Evolutionary conservation across 2,797 vertebrate species (phyloP), one percentile per base, ranked within the genome.

Genomic region (Girardinus metallicus): DNA sequence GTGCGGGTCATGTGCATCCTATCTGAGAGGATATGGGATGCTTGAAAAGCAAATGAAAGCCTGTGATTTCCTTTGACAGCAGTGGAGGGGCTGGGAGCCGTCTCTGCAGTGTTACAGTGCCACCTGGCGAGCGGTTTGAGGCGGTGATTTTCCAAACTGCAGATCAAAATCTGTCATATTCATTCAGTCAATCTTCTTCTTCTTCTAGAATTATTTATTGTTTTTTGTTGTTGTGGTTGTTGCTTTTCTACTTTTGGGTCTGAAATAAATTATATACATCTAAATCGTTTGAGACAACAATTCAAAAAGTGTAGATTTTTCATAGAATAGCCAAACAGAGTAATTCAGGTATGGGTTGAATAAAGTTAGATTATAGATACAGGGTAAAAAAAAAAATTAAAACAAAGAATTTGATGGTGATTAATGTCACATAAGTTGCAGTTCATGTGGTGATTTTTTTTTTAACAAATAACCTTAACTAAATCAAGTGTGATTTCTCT

Each of bases 91-190:
- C 9, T 16, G 13, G 10, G 26, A 4, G 36, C 0, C 2, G 16
- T 31, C 53, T 57, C 34, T 75, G 76, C 70, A 83, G 83, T 85
- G 77, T 83, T 86, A 57, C 87, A 93, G 87, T 92, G 92, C 91
- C 94, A 92, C 89, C 94, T 92, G 71, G 86, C 89, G 95, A 81
- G 81, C n/a, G 76, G 34, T 3, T 11, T 18, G 21, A 11, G 31
- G 46, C 1, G 31, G n/a, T n/a, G 12, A 39, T 39, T 9, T 47
- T 73, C 26, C 39, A 41, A 43, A 43, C 62, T 74, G 0, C 74
- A 29, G 10, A 16, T 51, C 31, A 53, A 18, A 9, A 23, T 74
- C 31, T 16, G 41, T 29, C 12, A 41, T 12, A 21, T 39, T 64
- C 29, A 62, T 60, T 62, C 57, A 34, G 26, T 57, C 10, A 57